Conservation (phyloP, 2,113 vertebrate genomes). For the Gopherus flavomarginatus region DNA sequence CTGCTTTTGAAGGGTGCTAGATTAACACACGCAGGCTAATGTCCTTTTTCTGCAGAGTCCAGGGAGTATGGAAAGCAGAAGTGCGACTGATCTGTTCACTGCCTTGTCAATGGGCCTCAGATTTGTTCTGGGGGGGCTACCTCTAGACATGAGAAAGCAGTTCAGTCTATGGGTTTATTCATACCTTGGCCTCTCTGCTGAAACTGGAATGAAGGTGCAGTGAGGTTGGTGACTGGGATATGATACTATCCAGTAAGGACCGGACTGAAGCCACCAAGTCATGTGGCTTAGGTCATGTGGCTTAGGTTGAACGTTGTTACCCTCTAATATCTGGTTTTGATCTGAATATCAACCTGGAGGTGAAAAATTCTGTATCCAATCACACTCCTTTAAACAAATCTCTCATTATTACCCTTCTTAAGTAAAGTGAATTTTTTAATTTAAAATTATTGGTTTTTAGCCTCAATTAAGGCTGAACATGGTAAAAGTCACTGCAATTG, state of each 20-base stretch:
- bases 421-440: neutral
- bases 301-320: neutral
- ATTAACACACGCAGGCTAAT: neutral
- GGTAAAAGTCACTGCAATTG: neutral
- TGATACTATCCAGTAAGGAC: accelerated
- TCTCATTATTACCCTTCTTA: neutral
- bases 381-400: neutral
- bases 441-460: conserved; percentile 4
- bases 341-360: neutral
- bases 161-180: neutral
- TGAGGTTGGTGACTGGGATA: neutral
- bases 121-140: neutral
- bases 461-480: neutral
- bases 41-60: neutral
- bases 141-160: neutral
- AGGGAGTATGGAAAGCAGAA: neutral
- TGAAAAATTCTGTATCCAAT: neutral
- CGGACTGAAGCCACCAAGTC: neutral
- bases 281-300: accelerated
- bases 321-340: neutral
- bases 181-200: neutral
- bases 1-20: neutral
- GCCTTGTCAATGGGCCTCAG: neutral
- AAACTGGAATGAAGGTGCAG: neutral
- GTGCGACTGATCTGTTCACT: neutral